phyloP scores from a whole-genome alignment of 2,797 vertebrate genomes.

The Etheostoma nigrum region DNA sequence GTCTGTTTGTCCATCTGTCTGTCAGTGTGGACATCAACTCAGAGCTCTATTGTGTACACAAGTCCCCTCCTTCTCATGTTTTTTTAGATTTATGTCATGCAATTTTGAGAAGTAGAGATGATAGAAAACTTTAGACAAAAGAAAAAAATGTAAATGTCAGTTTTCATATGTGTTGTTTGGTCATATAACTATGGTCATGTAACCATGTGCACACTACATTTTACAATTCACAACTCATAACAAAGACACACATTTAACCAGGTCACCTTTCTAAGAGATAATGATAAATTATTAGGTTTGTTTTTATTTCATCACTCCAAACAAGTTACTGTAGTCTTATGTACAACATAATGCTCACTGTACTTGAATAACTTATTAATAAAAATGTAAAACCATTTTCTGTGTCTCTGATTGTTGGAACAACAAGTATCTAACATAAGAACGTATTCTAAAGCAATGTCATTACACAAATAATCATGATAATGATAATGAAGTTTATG shows the following conservation, averaged over 20 bases:
- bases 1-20: conserved; percentile 48
- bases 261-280: conserved; percentile 46
- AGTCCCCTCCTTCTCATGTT: conserved; percentile 40
- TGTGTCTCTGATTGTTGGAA: conserved; percentile 4
- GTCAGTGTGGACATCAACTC: conserved; percentile 54
- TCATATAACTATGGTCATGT: conserved; percentile 46
- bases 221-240: conserved; percentile 37
- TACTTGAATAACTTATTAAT: conserved; percentile 69
- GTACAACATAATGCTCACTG: conserved; percentile 63
- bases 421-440: background rate
- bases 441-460: background rate
- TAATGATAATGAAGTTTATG: no score
- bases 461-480: no score
- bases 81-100: conserved; percentile 29
- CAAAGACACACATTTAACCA: conserved; percentile 50
- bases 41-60: conserved; percentile 68
- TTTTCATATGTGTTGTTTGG: conserved; percentile 52
- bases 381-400: conserved; percentile 55
- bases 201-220: conserved; percentile 53
- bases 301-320: conserved; percentile 56
- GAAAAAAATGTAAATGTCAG: conserved; percentile 48
- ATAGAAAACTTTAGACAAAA: conserved; percentile 20
- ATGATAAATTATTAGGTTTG: conserved; percentile 20
- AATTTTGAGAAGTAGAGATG: conserved; percentile 19
- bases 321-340: conserved; percentile 54